Evolutionary conservation across 1,140 invertebrate genomes (phyloP).

Genomic region (Drosophila asahinai): DNA sequence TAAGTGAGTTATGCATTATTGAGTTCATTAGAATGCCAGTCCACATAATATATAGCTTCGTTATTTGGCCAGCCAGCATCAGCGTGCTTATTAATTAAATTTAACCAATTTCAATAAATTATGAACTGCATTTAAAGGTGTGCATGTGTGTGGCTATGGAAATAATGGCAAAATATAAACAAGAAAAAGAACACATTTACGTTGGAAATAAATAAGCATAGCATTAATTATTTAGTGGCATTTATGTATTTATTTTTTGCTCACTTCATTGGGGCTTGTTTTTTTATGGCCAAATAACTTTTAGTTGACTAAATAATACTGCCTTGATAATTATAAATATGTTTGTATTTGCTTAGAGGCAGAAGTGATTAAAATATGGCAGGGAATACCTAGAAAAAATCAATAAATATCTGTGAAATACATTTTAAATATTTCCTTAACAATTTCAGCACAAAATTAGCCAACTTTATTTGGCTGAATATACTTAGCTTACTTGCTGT

Average conservation of each 20-base stretch:
- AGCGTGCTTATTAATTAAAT: slow-evolving; percentile 2
- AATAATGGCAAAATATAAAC: slow-evolving; percentile 2
- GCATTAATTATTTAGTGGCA: slow-evolving; percentile 14
- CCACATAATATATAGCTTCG: neutral
- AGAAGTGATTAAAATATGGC: neutral
- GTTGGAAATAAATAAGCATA: neutral
- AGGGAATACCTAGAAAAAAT: too few relatives aligned
- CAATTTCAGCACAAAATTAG: neutral
- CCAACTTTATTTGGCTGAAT: neutral
- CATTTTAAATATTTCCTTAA: neutral
- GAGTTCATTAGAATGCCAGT: neutral
- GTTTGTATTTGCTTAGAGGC: neutral
- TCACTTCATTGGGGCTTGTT: neutral
- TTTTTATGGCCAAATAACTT: neutral
- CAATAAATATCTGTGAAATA: too few relatives aligned
- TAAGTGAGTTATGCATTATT: too few relatives aligned
- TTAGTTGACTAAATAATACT: neutral
- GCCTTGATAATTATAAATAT: slow-evolving; percentile 4
- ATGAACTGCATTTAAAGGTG: slow-evolving; percentile 1
- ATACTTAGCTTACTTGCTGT: neutral
- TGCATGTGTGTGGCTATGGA: neutral
- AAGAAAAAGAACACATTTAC: neutral
- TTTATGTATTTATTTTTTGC: slow-evolving; percentile 4
- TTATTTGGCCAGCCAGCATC: neutral
- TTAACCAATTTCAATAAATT: slow-evolving; percentile 7